Evolutionary conservation across 1,140 invertebrate genomes (phyloP), one percentile per base, ranked within the genome.

Genomic region (Phocides pigmalion): DNA sequence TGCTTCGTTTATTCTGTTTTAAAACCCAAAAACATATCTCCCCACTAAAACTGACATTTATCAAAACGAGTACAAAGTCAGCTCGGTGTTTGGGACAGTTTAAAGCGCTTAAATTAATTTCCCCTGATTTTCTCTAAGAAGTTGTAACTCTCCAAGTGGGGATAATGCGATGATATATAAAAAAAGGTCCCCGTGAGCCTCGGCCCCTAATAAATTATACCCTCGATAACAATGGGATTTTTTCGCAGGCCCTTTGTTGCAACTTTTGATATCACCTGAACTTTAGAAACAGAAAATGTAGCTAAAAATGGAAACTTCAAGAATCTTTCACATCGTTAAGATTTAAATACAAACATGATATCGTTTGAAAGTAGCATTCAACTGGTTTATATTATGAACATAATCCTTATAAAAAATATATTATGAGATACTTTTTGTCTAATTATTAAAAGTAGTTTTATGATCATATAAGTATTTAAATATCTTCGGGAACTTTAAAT

Each of bases 141-240:
- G 86, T 91, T 89, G 87, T 88, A 89, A 87, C 89, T 89, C 83
- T 72, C 86, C 72, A 79, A 84, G 87, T 85, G 86, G 84, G 87
- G 84, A 91, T 91, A 91, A 91, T 90, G 84, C 89, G 89, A 91
- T 91, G 89, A 91, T 91, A 91, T 91, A 91, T 90, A 91, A 91
- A 91, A 89, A 91, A 91, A 91, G 87, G 87, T 84, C 81, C 82
- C 87, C 76, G 79, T 84, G 82, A 84, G 80, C 81, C 78, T 53
- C 66, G 66, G 71, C 78, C 86, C 82, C 84, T 91, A 90, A 91
- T 91, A 91, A 91, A 91, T 91, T 91, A 91, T 84, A 84, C 87
- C 83, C 87, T 87, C 87, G 89, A 91, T 91, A 91, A 91, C 89
- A 91, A 91, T 91, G 84, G 87, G 87, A 85, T 89, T 91, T 90